Conservation (phyloP, 2,113 vertebrate genomes). For the Mirza zaza region DNA sequence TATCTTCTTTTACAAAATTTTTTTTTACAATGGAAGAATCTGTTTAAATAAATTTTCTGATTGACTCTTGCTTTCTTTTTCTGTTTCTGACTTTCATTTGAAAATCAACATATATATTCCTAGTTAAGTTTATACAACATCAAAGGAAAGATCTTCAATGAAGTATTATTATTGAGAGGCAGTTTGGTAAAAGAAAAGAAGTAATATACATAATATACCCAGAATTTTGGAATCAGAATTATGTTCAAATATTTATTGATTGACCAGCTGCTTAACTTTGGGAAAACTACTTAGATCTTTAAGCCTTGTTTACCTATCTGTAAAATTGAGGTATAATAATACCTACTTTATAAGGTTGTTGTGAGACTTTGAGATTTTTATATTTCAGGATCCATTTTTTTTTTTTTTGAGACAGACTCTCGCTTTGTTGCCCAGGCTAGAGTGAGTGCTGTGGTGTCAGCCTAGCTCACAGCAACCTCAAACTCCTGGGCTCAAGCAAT, state of each 20-base stretch:
- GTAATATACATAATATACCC: background rate
- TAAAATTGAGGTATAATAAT: background rate
- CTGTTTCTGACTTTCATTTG: slow-evolving; percentile 23
- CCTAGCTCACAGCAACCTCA: too few relatives aligned
- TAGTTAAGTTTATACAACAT: background rate
- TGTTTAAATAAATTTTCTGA: background rate
- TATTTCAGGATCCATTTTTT: slow-evolving; percentile 9
- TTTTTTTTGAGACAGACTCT: too few relatives aligned
- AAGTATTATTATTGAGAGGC: background rate
- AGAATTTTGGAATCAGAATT: slow-evolving; percentile 16
- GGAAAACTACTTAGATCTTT: background rate
- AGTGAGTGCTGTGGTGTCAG: too few relatives aligned
- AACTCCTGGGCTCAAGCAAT: too few relatives aligned
- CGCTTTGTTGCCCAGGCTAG: too few relatives aligned
- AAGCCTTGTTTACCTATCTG: background rate
- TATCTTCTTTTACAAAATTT: slow-evolving; percentile 15
- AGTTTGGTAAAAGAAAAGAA: background rate
- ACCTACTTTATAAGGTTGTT: background rate
- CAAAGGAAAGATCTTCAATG: background rate
- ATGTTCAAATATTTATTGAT: background rate
- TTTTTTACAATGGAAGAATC: background rate
- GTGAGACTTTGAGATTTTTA: slow-evolving; percentile 9
- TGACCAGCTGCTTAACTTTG: slow-evolving; percentile 7
- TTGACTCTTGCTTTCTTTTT: slow-evolving; percentile 27
- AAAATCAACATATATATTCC: slow-evolving; percentile 8